These are phyloP conservation scores for Battus philenor DNA, from an alignment of 1,140 invertebrate genomes.

Conservation along the genomic window DNA sequence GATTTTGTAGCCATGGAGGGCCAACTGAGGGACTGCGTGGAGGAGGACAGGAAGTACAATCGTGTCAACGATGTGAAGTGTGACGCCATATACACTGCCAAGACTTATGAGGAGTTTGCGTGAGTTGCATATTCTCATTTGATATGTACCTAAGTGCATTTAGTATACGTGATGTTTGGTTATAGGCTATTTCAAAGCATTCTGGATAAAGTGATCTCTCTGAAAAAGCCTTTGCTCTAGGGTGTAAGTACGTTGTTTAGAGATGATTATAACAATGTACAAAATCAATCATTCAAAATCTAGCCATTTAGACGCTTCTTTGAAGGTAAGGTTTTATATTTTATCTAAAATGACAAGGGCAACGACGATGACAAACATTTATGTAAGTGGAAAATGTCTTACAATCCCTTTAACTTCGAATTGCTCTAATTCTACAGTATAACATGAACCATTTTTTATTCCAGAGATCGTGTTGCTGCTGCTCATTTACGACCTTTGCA, in stretches of 20 bases:
- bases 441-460: no score
- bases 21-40: constrained; percentile 46
- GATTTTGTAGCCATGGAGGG: constrained; percentile 59
- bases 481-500: constrained; percentile 58
- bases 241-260: not conserved
- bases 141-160: not conserved
- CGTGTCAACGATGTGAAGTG: constrained; percentile 67
- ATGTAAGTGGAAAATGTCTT: no score
- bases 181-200: no score
- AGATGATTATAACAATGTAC: not conserved
- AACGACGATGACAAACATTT: no score
- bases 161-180: not conserved
- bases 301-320: no score
- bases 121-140: constrained; percentile 32
- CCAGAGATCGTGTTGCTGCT: constrained; percentile 65
- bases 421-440: no score
- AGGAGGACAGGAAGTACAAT: constrained; percentile 53
- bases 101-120: constrained; percentile 72
- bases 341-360: no score
- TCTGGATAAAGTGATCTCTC: no score
- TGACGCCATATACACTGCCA: constrained; percentile 68
- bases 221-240: not conserved
- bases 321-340: no score
- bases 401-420: no score
- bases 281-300: no score